phyloP scores from a whole-genome alignment of 2,797 vertebrate genomes.

The Poecile montanus region DNA sequence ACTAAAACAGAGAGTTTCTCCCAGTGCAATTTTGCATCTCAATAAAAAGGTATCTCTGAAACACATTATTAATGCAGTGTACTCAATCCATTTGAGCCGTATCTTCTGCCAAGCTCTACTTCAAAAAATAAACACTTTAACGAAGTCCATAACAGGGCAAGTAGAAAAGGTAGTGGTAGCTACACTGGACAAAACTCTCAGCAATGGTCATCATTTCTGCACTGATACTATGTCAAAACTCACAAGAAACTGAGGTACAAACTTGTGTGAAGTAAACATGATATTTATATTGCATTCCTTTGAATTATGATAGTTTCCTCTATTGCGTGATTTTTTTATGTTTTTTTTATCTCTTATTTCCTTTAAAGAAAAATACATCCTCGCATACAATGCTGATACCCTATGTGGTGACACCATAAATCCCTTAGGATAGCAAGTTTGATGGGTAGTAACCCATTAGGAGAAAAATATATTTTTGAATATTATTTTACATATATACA shows the following conservation, averaged over 20 bases:
- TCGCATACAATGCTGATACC: conserved; percentile 60
- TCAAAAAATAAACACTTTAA: not conserved
- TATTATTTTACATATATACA: conserved; percentile 58
- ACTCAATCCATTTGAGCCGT: not conserved
- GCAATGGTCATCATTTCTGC: not conserved
- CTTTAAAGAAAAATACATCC: conserved; percentile 54
- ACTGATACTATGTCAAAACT: not conserved
- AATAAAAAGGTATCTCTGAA: not conserved
- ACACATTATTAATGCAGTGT: not conserved
- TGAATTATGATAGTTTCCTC: not conserved
- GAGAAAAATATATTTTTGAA: conserved; percentile 53
- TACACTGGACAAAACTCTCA: not conserved
- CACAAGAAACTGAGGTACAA: conserved; percentile 46
- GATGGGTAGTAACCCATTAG: conserved; percentile 55
- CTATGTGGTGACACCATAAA: conserved; percentile 18
- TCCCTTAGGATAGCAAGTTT: conserved; percentile 47
- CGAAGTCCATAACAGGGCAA: not conserved
- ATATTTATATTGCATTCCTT: not conserved
- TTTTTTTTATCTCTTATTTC: conserved; percentile 46
- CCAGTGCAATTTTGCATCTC: not conserved
- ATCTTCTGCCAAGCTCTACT: not conserved
- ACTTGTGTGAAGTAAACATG: conserved; percentile 8
- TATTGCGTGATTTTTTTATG: not conserved
- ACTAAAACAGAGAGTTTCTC: not conserved
- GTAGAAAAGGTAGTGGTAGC: not conserved